A percentile compares a stretch with the other conserved stretches of the same genome.
phyloP scores from a whole-genome alignment of 2,888 invertebrate genomes.

The Acheta domesticus region DNA sequence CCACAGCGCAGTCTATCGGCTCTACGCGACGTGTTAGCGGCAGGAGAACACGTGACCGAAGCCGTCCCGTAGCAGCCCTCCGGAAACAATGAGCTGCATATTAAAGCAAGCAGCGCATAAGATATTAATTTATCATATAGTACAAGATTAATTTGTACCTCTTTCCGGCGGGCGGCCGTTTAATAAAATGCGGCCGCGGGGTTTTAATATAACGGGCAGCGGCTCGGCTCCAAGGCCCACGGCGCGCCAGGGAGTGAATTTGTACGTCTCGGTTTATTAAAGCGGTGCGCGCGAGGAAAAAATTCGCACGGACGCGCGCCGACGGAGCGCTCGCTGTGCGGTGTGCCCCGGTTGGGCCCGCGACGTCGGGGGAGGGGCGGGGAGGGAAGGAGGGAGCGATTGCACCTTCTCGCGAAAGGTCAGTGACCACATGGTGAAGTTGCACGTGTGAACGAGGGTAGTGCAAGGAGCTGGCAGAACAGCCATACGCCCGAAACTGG shows the following conservation, averaged over 20 bases:
- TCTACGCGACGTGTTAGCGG: neutral
- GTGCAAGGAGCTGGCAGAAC: too few relatives aligned
- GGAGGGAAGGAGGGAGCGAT: neutral
- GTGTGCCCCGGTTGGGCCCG: neutral
- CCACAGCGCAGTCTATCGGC: neutral
- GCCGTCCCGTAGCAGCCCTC: neutral
- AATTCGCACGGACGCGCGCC: neutral
- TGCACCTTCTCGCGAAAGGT: too few relatives aligned
- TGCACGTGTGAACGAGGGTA: too few relatives aligned
- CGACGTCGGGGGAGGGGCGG: neutral
- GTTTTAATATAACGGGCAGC: neutral
- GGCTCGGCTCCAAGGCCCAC: neutral
- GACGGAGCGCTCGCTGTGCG: neutral
- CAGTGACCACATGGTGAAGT: too few relatives aligned
- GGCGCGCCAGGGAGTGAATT: neutral
- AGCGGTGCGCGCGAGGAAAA: neutral
- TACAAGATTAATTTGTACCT: conserved; percentile 10
- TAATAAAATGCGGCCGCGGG: conserved; percentile 3
- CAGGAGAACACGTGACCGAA: neutral
- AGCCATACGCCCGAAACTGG: too few relatives aligned
- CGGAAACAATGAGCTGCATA: neutral
- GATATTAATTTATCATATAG: conserved; percentile 10
- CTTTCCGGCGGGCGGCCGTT: conserved; percentile 11
- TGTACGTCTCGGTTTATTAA: conserved; percentile 18
- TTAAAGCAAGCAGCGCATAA: neutral